phyloP scores from a whole-genome alignment of 2,797 vertebrate species.

The Mus minutoides region DNA sequence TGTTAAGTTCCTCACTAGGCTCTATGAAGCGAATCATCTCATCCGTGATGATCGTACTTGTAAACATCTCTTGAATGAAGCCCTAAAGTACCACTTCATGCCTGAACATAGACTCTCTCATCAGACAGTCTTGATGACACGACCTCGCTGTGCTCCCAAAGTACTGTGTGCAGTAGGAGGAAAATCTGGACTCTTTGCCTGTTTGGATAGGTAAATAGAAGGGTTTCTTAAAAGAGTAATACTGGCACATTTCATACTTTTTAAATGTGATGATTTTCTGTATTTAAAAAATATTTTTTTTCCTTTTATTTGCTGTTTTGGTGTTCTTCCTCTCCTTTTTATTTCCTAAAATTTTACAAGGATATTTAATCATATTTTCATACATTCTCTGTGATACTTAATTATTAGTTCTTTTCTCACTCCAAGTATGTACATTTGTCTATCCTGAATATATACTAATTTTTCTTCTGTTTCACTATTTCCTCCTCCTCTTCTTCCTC shows the following conservation, averaged over 20 bases:
- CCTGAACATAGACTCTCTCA: constrained; percentile 98
- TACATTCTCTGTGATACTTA: neutral
- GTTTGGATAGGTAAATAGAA: constrained; percentile 93
- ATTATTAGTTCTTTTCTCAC: neutral
- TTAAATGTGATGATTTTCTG: constrained; percentile 41
- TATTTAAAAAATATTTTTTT: constrained; percentile 60
- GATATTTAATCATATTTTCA: constrained; percentile 42
- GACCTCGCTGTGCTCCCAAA: constrained; percentile 96
- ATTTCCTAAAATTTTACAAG: neutral
- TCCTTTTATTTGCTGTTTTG: constrained; percentile 2
- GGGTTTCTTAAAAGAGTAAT: constrained; percentile 33
- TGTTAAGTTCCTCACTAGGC: constrained; percentile 97
- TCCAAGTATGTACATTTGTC: neutral
- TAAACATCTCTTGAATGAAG: constrained; percentile 98
- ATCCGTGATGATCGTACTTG: constrained; percentile 98
- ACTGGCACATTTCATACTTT: constrained; percentile 43
- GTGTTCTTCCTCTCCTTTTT: neutral
- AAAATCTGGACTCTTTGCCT: constrained; percentile 97
- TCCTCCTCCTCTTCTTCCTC: neutral
- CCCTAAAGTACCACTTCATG: constrained; percentile 99
- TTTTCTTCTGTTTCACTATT: constrained; percentile 55
- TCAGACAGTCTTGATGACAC: constrained; percentile 95
- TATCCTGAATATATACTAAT: neutral
- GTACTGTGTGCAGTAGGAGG: constrained; percentile 98
- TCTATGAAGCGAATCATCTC: constrained; percentile 99